Conservation (phyloP, 2,797 vertebrate genomes). For the Megaceryle alcyon region DNA sequence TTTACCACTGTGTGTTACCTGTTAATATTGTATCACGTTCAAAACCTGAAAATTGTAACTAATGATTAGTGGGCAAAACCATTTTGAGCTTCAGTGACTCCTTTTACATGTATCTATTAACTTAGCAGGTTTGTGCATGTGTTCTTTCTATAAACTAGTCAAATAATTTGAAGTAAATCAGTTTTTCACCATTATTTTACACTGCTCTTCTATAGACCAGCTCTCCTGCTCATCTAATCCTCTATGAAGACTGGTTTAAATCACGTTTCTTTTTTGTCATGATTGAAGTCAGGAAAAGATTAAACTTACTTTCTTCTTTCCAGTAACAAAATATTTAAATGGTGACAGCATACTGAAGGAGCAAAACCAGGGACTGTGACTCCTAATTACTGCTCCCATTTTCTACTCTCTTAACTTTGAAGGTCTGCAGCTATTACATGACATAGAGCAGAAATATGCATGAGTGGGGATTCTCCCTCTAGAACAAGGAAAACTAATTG, state of each 20-base stretch:
- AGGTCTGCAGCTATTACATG: not conserved
- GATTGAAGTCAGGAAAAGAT: conserved; percentile 31
- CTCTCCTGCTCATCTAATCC: not conserved
- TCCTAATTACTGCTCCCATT: conserved; percentile 32
- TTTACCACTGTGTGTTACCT: not conserved
- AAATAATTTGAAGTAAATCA: not conserved
- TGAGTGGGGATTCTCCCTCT: not conserved
- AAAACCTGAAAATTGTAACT: not conserved
- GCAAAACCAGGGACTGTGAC: not conserved
- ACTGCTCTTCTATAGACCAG: not conserved
- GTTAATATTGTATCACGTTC: not conserved
- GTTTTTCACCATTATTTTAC: not conserved
- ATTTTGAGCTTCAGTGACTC: not conserved
- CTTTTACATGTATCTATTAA: not conserved
- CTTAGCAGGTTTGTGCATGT: not conserved
- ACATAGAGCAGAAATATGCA: conserved; percentile 33
- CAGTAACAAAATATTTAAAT: conserved; percentile 41
- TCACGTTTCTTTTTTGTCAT: not conserved
- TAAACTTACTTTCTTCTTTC: conserved; percentile 22
- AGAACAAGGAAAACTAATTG: conserved; percentile 12
- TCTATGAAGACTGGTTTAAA: conserved; percentile 2
- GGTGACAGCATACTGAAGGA: conserved; percentile 18
- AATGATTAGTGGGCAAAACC: not conserved
- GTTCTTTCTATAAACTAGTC: not conserved
- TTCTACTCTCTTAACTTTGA: conserved; percentile 33